Evolutionary conservation across 2,888 invertebrate species (phyloP).

Genomic region (Sphaerophoria taeniata): DNA sequence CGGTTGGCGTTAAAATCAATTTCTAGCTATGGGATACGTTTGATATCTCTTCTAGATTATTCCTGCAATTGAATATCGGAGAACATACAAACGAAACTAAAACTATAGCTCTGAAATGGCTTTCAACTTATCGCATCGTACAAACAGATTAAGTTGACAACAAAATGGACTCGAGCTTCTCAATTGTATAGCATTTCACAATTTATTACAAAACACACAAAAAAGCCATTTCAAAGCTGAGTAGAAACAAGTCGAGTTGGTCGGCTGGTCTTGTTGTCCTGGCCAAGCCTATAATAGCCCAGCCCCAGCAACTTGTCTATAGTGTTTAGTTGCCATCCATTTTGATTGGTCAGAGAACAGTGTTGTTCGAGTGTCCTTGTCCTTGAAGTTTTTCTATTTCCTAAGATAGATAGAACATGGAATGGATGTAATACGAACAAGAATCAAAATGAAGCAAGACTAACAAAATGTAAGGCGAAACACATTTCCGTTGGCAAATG

Average conservation of each 20-base stretch:
- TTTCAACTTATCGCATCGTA: slow-evolving; percentile 19
- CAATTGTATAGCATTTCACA: slow-evolving; percentile 58
- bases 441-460: slow-evolving; percentile 23
- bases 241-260: slow-evolving; percentile 1
- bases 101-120: slow-evolving; percentile 20
- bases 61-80: slow-evolving; percentile 54
- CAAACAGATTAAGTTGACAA: slow-evolving; percentile 39
- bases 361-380: slow-evolving; percentile 18
- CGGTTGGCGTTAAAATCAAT: slow-evolving; percentile 63
- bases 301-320: not conserved
- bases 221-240: slow-evolving; percentile 34
- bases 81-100: not conserved
- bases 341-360: not conserved
- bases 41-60: slow-evolving; percentile 55
- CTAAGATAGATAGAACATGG: not conserved
- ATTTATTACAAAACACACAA: slow-evolving; percentile 37
- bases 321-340: not conserved
- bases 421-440: not conserved
- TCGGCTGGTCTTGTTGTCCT: not conserved
- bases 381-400: slow-evolving; percentile 45
- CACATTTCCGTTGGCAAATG: slow-evolving; percentile 40
- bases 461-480: slow-evolving; percentile 25
- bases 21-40: slow-evolving; percentile 53
- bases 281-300: not conserved
- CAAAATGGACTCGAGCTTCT: slow-evolving; percentile 18